phyloP scores from a whole-genome alignment of 2,797 vertebrate genomes.

The Sciurus carolinensis region DNA sequence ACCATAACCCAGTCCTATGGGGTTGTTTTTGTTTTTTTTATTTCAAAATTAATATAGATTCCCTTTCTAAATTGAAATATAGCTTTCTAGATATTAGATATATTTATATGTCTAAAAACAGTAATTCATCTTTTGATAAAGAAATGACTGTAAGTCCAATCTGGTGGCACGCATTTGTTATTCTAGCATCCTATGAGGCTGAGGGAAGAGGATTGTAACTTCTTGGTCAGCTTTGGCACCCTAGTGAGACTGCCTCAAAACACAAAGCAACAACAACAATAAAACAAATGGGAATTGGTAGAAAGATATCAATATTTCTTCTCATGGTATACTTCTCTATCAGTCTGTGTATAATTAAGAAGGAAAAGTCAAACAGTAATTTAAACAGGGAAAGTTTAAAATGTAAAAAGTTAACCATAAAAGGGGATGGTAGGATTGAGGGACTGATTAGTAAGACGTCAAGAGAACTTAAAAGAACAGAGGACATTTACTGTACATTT shows the following conservation, averaged over 20 bases:
- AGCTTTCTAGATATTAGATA: not conserved
- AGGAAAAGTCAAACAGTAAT: conserved; percentile 7
- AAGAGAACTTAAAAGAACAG: not conserved
- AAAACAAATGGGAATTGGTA: not conserved
- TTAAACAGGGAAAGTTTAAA: conserved; percentile 24
- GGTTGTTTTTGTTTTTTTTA: not conserved
- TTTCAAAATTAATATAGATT: conserved; percentile 8
- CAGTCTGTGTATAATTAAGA: not conserved
- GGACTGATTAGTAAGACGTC: not conserved
- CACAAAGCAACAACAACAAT: too few species aligned
- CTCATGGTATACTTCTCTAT: not conserved
- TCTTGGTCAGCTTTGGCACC: too few species aligned
- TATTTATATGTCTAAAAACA: not conserved
- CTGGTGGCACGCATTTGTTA: too few species aligned
- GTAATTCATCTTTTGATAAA: not conserved
- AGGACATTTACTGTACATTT: not conserved
- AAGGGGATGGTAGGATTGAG: not conserved
- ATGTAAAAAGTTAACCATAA: conserved; percentile 29
- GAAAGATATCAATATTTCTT: not conserved
- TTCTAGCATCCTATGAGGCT: too few species aligned
- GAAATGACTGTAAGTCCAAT: not conserved
- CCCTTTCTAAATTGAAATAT: not conserved
- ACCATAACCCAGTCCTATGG: not conserved
- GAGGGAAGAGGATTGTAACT: too few species aligned
- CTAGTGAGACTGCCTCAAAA: too few species aligned